phyloP scores from a whole-genome alignment of 2,797 vertebrate genomes.

The Pangasius larnaudii region DNA sequence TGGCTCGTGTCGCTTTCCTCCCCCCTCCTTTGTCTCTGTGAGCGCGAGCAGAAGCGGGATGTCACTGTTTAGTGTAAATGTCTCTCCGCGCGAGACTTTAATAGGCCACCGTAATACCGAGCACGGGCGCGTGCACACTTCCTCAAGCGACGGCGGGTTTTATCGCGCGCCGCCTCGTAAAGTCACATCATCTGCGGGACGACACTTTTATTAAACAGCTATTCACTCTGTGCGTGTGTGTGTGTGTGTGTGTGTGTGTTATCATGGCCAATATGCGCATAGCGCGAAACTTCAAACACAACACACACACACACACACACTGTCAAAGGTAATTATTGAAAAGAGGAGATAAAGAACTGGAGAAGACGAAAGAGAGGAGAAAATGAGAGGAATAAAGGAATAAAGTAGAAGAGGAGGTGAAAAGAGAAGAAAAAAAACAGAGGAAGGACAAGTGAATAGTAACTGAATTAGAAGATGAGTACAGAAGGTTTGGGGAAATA shows the following conservation, averaged over 20 bases:
- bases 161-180: conserved; percentile 79
- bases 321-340: not conserved
- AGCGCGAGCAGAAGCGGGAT: conserved; percentile 61
- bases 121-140: conserved; percentile 73
- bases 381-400: not conserved
- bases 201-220: conserved; percentile 74
- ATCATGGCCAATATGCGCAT: not conserved
- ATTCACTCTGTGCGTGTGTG: not conserved
- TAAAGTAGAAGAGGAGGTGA: not conserved
- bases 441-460: not conserved
- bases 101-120: conserved; percentile 65
- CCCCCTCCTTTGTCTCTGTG: conserved; percentile 54
- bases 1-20: conserved; percentile 65
- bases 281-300: not conserved
- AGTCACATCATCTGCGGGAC: conserved; percentile 72
- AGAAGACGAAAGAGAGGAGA: not conserved
- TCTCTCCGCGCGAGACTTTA: conserved; percentile 46
- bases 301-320: not conserved
- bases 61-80: conserved; percentile 69
- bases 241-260: not conserved
- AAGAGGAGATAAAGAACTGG: not conserved
- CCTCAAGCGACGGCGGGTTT: conserved; percentile 75
- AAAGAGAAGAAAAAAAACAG: not conserved
- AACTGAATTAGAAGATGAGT: not conserved
- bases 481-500: not conserved